Evolutionary conservation across 2,888 invertebrate genomes (phyloP), one percentile per base, ranked within the genome.

Genomic region (Mesoligia furuncula): DNA sequence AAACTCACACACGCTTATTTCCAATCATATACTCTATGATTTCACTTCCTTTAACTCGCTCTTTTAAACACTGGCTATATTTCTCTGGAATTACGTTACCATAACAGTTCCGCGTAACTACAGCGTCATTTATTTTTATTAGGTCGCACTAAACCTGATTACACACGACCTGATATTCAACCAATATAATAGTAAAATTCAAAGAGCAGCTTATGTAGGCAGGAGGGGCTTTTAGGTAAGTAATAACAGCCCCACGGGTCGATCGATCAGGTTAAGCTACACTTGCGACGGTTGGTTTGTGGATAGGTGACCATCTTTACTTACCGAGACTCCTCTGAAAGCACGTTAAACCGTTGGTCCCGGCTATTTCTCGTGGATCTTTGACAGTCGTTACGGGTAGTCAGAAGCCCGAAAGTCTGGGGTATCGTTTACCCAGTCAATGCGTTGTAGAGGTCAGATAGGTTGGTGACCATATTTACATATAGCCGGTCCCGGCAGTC

Each of bases 41-140:
- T 62, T 4, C n/a, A 74, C 20, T 74, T 80, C 66, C 20, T 39
- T 5, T 20, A 51, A 54, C 59, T 73, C 59, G 48, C 36, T 57
- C 24, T n/a, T 39, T 48, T 57, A 57, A 82, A 61, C 42, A 74
- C 42, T 0, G 17, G 31, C 13, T 15, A 64, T 66, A 73, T 64
- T 66, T 80, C 69, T 62, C 68, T 61, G 70, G 66, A 80, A 80
- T 71, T 73, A 80, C 59, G 7, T 66, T n/a, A 51, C 31, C 39
- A 39, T 80, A 69, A 76, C 57, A 72, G 42, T 71, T 57, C n/a
- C n/a, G 9, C 54, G 45, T 67, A 76, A 74, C n/a, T 39, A 73
- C 68, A 61, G 59, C 71, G 73, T 78, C 27, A 85, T 78, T 79
- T 27, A 39, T 57, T 76, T 75, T 79, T 80, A 77, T 51, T 67